These are phyloP conservation scores for Aporophyla nigra DNA, from an alignment of 2,888 invertebrate genomes.

Conservation along the genomic window DNA sequence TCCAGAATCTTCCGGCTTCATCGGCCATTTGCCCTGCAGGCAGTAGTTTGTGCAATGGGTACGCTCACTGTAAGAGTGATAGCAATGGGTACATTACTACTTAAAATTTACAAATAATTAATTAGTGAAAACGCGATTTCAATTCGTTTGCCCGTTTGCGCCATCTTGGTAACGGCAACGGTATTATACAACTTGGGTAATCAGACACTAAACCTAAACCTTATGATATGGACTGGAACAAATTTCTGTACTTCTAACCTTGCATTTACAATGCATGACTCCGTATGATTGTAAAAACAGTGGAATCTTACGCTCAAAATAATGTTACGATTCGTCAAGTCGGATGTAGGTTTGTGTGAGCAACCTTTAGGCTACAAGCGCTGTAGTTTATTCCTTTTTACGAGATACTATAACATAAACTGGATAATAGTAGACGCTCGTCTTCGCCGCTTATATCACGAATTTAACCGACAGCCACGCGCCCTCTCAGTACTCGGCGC, in stretches of 20 bases:
- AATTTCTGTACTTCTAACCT: not conserved
- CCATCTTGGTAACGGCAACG: not conserved
- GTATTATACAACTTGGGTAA: not conserved
- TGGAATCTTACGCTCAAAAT: not conserved
- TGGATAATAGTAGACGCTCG: not conserved
- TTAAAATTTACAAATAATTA: not conserved
- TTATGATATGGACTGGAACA: not conserved
- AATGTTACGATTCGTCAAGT: not conserved
- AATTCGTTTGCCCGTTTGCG: not conserved
- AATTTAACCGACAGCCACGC: not conserved
- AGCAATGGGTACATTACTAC: not conserved
- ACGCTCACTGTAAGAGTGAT: too few species aligned
- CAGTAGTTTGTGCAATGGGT: too few species aligned
- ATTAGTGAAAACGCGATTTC: not conserved
- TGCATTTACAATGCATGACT: not conserved
- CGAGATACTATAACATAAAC: not conserved
- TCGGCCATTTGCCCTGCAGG: not conserved
- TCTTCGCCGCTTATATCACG: not conserved
- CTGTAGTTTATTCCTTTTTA: not conserved
- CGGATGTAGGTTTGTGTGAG: not conserved
- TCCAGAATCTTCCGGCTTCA: not conserved
- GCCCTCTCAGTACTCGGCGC: not conserved
- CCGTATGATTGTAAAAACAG: not conserved
- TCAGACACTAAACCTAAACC: not conserved
- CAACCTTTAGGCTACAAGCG: not conserved